Evolutionary conservation across 2,797 vertebrate species (phyloP), one percentile per base, ranked within the genome.

Genomic region (Danio albolineatus): DNA sequence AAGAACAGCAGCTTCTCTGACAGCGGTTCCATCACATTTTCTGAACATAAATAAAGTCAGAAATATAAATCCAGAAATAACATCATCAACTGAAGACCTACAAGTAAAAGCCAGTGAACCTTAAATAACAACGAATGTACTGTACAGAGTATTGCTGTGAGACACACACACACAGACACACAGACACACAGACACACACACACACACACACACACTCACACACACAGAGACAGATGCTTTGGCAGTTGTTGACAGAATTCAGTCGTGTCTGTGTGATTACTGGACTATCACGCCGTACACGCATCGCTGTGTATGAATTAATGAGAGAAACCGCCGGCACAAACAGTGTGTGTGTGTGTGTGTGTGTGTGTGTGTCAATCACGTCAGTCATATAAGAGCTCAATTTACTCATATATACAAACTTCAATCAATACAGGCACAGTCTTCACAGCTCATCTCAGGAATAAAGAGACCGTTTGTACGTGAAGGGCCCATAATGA

Each of bases 261-360:
- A 84, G 86, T 85, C 81, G 69, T 88, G 84, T 88, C 82, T 88
- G 84, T 85, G 84, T 88, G 87, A 85, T 87, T 86, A 84, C 87
- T 88, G 87, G 87, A 87, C 83, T 86, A 87, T 87, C 76, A 70
- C 79, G 59, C 84, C 74, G 79, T 86, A 86, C 87, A 86, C 72
- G 87, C 87, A 84, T 86, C 82, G 62, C 83, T 86, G 87, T 87
- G 86, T 85, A 82, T 85, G 79, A 85, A 85, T 83, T 84, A 85
- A 86, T 82, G 78, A 77, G 75, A 85, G 83, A 85, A 74, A 84
- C 82, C 76, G 75, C 65, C 51, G 51, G 66, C 70, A 81, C 76
- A n/a, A 49, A 82, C 73, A 60, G 7, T 19, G 61, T 71, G 81
- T 82, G 88, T 87, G 56, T 78, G 73, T 83, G 66, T 62, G 78